Percentiles rank a stretch among this genome's conserved stretches.
Conservation (phyloP, 2,797 vertebrate species). For the Dromococcyx pavoninus region DNA sequence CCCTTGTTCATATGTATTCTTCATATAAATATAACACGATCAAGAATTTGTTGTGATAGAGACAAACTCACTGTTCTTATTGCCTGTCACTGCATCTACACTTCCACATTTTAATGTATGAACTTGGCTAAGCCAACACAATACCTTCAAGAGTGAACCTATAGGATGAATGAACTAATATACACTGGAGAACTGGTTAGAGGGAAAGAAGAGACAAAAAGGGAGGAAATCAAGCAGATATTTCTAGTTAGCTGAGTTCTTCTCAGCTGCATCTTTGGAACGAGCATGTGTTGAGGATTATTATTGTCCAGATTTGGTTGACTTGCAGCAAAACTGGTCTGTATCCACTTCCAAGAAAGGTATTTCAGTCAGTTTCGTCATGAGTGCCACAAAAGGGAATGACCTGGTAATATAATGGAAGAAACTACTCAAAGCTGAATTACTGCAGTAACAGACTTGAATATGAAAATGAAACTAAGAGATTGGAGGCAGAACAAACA, state of each 20-base stretch:
- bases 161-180: not conserved
- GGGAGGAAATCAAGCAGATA: not conserved
- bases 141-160: not conserved
- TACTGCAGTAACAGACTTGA: not conserved
- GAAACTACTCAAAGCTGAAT: rapidly evolving
- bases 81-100: not conserved
- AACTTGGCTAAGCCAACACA: not conserved
- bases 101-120: not conserved
- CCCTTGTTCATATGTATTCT: not conserved
- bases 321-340: not conserved
- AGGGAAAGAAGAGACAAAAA: not conserved
- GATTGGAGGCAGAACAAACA: not conserved
- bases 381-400: not conserved
- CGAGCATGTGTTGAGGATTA: too few species aligned
- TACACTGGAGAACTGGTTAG: not conserved
- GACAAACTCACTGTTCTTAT: rapidly evolving
- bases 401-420: not conserved
- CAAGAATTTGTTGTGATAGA: not conserved
- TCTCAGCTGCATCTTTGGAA: not conserved
- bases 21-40: not conserved
- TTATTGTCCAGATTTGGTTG: not conserved
- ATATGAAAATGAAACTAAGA: not conserved
- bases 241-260: not conserved
- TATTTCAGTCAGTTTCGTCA: not conserved
- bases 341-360: not conserved